Evolutionary conservation across 1,140 invertebrate genomes (phyloP).

Genomic region (Potamilus streckersoni): DNA sequence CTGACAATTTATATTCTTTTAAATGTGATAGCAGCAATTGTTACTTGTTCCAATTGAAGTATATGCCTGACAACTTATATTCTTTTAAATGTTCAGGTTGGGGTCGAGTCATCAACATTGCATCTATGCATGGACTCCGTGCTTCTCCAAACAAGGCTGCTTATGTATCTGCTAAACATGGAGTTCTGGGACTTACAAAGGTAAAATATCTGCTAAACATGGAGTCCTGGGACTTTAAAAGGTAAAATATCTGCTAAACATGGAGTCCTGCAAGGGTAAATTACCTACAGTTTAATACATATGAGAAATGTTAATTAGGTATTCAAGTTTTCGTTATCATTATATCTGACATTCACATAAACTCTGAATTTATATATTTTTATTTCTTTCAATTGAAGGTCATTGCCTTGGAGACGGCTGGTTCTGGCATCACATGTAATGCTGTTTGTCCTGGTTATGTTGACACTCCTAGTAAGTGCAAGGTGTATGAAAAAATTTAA

Average conservation of each 20-base stretch:
- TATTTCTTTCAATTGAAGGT: conserved; percentile 11
- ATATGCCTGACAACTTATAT: no score
- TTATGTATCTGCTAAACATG: conserved; percentile 64
- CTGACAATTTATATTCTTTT: no score
- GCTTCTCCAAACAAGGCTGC: conserved; percentile 60
- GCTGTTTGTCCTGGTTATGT: conserved; percentile 64
- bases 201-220: not conserved
- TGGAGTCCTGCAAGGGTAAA: no score
- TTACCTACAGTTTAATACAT: no score
- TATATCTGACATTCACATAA: no score
- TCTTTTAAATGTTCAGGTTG: conserved; percentile 34
- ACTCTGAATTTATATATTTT: no score
- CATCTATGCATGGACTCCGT: conserved; percentile 55
- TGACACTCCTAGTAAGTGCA: conserved; percentile 52
- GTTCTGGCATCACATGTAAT: conserved; percentile 56
- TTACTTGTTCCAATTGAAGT: no score
- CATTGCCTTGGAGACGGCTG: conserved; percentile 57
- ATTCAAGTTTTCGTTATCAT: no score
- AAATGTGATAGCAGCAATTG: not conserved
- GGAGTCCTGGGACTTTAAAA: not conserved
- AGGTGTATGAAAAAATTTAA: no score
- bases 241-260: no score
- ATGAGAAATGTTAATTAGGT: no score
- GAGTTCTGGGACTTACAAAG: conserved; percentile 61
- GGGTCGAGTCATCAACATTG: conserved; percentile 64